These are phyloP conservation scores for Macquaria australasica DNA, from an alignment of 2,113 vertebrate genomes.

Conservation along the genomic window DNA sequence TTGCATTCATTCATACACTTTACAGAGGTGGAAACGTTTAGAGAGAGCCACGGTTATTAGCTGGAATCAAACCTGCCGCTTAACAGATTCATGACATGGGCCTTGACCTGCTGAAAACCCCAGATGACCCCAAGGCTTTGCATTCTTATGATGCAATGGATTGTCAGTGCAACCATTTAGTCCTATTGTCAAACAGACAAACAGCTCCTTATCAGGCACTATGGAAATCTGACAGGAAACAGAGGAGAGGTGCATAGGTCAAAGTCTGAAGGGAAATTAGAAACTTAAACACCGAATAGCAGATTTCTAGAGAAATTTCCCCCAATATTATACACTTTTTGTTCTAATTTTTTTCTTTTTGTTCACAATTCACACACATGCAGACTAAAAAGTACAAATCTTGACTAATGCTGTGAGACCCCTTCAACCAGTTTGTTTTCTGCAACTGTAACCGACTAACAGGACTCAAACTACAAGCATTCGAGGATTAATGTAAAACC, in stretches of 20 bases:
- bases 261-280: slow-evolving; percentile 75
- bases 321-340: neutral
- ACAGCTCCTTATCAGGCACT: slow-evolving; percentile 62
- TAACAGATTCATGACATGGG: neutral
- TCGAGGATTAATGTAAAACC: neutral
- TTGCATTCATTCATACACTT: neutral
- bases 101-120: slow-evolving; percentile 31
- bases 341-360: neutral
- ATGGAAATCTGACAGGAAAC: slow-evolving; percentile 68
- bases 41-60: neutral
- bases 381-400: neutral
- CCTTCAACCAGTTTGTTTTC: neutral
- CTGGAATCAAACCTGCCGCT: neutral
- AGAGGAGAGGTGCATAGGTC: slow-evolving; percentile 62
- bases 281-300: slow-evolving; percentile 24
- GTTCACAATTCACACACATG: neutral
- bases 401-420: neutral
- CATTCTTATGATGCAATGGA: slow-evolving; percentile 36
- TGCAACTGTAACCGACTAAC: neutral
- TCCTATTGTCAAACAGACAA: slow-evolving; percentile 37
- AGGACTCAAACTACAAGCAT: neutral
- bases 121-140: slow-evolving; percentile 21
- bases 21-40: neutral
- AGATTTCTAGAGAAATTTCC: neutral
- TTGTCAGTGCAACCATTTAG: slow-evolving; percentile 37